Percentiles rank a stretch among this genome's conserved stretches.
phyloP scores from a whole-genome alignment of 2,888 invertebrate genomes.

The Synergus umbraculus region DNA sequence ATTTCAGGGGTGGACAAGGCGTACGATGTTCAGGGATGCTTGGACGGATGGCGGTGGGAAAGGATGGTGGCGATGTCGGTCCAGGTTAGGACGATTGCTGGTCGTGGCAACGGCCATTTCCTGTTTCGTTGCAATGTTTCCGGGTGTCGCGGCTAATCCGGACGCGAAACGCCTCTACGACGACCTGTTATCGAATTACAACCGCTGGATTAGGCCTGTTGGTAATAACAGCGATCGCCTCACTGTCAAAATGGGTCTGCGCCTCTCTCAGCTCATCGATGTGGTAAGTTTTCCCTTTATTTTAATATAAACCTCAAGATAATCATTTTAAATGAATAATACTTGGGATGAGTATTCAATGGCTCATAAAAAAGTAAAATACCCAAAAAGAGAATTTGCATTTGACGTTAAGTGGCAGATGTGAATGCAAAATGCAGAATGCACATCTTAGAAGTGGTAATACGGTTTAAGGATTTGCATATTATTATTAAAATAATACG shows the following conservation, averaged over 20 bases:
- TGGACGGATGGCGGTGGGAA: conserved; percentile 76
- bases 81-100: conserved; percentile 79
- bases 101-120: conserved; percentile 86
- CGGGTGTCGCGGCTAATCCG: conserved; percentile 88
- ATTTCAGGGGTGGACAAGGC: conserved; percentile 89
- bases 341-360: background rate
- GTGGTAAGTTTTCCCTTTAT: conserved; percentile 85
- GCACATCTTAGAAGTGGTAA: background rate
- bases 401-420: background rate
- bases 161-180: conserved; percentile 97
- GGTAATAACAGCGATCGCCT: conserved; percentile 96
- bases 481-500: background rate
- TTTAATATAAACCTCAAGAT: background rate
- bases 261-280: conserved; percentile 93
- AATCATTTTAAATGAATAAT: background rate
- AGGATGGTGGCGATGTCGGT: conserved; percentile 72
- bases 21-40: conserved; percentile 86
- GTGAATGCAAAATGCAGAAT: background rate
- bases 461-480: background rate
- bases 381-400: background rate
- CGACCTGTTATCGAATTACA: conserved; percentile 96
- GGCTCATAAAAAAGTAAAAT: background rate
- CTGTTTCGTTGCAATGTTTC: conserved; percentile 73
- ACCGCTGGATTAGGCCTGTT: conserved; percentile 95
- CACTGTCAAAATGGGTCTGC: conserved; percentile 96